phyloP scores from a whole-genome alignment of 2,113 vertebrate species.

The Hippocampus zosterae region DNA sequence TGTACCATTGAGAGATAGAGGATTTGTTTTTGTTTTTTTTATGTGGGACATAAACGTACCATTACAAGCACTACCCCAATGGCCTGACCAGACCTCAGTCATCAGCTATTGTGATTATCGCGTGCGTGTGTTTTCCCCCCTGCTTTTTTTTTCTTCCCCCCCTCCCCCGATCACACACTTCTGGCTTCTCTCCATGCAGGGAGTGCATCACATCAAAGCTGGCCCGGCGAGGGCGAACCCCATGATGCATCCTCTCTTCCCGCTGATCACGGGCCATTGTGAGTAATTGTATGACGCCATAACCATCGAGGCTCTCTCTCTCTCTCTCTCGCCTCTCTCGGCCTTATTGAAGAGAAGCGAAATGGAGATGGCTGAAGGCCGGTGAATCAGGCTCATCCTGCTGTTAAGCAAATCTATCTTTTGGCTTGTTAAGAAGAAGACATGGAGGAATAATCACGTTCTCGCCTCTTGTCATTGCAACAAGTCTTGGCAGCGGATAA shows the following conservation, averaged over 20 bases:
- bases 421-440: constrained; percentile 36
- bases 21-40: neutral
- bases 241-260: constrained; percentile 52
- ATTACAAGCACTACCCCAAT: constrained; percentile 6
- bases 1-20: neutral
- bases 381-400: constrained; percentile 45
- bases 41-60: neutral
- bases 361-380: constrained; percentile 19
- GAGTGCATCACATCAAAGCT: constrained; percentile 59
- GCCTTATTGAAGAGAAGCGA: constrained; percentile 54
- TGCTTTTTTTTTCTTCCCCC: neutral
- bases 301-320: constrained; percentile 41
- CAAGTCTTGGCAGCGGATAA: constrained; percentile 43
- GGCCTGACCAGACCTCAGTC: neutral
- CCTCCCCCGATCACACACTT: neutral
- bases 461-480: constrained; percentile 42
- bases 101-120: constrained; percentile 3
- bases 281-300: constrained; percentile 52
- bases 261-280: constrained; percentile 57
- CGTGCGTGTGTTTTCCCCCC: neutral
- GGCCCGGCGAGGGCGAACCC: constrained; percentile 42
- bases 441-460: constrained; percentile 45
- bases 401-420: constrained; percentile 57
- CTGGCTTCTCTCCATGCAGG: neutral
- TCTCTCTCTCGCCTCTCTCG: constrained; percentile 35